phyloP scores from a whole-genome alignment of 2,888 invertebrate genomes.

The Archips crataeganus region DNA sequence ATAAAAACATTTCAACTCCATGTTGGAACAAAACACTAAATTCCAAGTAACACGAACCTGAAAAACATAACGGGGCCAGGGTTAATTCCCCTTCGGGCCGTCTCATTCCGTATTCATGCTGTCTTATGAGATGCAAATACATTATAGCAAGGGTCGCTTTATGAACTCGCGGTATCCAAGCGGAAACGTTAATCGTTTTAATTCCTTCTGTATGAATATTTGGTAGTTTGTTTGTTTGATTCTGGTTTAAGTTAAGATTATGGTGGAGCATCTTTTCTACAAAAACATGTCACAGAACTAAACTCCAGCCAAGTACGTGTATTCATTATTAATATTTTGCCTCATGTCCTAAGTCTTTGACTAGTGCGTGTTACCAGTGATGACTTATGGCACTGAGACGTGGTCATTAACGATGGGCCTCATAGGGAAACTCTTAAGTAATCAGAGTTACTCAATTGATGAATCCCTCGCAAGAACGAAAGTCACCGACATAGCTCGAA shows the following conservation, averaged over 20 bases:
- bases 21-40: conserved; percentile 9
- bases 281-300: no score
- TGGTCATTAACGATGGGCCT: no score
- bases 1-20: background rate
- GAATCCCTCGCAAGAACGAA: no score
- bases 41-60: conserved; percentile 16
- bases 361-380: no score
- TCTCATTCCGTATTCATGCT: conserved; percentile 41
- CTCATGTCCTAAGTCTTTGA: no score
- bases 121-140: conserved; percentile 42
- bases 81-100: conserved; percentile 36
- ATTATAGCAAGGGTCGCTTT: conserved; percentile 28
- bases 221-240: conserved; percentile 16
- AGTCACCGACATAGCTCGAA: no score
- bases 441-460: no score
- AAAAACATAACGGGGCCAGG: conserved; percentile 29
- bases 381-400: no score
- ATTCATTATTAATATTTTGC: no score
- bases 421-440: no score
- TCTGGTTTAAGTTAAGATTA: background rate
- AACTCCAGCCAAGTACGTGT: no score
- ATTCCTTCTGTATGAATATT: conserved; percentile 41
- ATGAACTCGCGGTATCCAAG: conserved; percentile 18
- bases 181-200: conserved; percentile 39
- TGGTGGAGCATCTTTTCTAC: background rate